These are phyloP conservation scores for Chrysogorgia sp. DNA, from an alignment of 92 coral and sea anemone species.

Conservation along the genomic window DNA sequence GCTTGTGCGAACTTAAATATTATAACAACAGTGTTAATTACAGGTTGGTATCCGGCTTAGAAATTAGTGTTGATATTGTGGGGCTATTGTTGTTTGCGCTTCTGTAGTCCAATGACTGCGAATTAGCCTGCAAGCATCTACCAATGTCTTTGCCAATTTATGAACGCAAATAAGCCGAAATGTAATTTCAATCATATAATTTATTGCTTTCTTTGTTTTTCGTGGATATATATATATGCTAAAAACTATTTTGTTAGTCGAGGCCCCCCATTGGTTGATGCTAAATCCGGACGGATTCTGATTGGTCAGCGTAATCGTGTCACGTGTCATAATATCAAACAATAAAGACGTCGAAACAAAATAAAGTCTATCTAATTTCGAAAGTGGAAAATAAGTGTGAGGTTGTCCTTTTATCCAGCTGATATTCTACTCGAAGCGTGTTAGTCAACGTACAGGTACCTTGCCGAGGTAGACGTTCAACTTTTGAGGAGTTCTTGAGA, in stretches of 20 bases:
- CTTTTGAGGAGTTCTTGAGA: neutral
- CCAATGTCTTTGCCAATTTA: too few relatives aligned
- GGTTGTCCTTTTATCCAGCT: neutral
- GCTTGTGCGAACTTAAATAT: too few relatives aligned
- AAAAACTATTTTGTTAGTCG: conserved; percentile 1
- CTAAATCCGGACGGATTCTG: conserved; percentile 19
- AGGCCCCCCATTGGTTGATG: conserved; percentile 35
- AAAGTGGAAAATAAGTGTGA: neutral
- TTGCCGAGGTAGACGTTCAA: neutral
- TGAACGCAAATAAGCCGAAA: too few relatives aligned
- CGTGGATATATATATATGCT: conserved; percentile 2
- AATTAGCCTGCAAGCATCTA: too few relatives aligned
- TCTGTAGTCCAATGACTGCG: too few relatives aligned
- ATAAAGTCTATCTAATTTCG: conserved; percentile 12
- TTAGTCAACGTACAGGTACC: neutral
- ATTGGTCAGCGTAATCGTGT: conserved; percentile 33
- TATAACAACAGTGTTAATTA: too few relatives aligned
- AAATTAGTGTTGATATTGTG: too few relatives aligned
- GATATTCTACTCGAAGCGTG: neutral
- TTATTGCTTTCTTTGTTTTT: conserved; percentile 5
- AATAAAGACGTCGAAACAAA: conserved; percentile 46
- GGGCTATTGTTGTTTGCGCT: too few relatives aligned
- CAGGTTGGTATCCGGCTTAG: too few relatives aligned
- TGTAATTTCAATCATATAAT: neutral
- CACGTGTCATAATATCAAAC: conserved; percentile 49